Percentiles rank a stretch among this genome's conserved stretches.
Conservation (phyloP, 2,888 invertebrate genomes). For the Scaptomyza caliginosa region DNA sequence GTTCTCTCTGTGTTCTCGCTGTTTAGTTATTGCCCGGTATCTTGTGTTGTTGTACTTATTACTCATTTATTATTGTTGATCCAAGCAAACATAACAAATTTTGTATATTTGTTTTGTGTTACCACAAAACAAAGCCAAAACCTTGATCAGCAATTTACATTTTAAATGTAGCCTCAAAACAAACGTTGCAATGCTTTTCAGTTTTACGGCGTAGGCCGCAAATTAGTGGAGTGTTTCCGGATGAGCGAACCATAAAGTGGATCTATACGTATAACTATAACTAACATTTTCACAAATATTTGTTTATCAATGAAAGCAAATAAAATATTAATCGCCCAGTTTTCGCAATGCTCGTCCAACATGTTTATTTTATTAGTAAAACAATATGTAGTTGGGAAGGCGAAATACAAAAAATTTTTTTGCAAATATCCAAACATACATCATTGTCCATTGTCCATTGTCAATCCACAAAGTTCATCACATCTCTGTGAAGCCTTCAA, state of each 20-base stretch:
- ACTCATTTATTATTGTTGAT: slow-evolving; percentile 42
- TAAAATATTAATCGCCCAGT: neutral
- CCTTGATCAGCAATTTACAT: slow-evolving; percentile 34
- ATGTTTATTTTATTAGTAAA: neutral
- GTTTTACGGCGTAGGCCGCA: slow-evolving; percentile 15
- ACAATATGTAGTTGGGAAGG: no score
- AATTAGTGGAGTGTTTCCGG: slow-evolving; percentile 33
- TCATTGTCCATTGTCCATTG: slow-evolving; percentile 1
- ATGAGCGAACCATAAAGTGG: slow-evolving; percentile 4
- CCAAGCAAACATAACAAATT: slow-evolving; percentile 16
- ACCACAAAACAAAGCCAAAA: slow-evolving; percentile 28
- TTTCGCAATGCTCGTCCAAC: neutral
- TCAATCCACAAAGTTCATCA: slow-evolving; percentile 2
- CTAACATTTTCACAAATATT: no score
- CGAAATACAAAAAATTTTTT: no score
- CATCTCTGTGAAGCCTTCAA: slow-evolving; percentile 25
- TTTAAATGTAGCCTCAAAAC: slow-evolving; percentile 27
- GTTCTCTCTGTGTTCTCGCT: slow-evolving; percentile 41
- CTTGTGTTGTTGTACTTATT: slow-evolving; percentile 32
- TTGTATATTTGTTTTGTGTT: slow-evolving; percentile 27
- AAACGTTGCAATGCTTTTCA: neutral
- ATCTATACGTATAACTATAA: neutral
- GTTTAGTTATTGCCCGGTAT: slow-evolving; percentile 53
- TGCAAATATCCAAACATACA: slow-evolving; percentile 1
- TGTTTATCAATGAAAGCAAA: neutral